Evolutionary conservation across 2,888 invertebrate species (phyloP).

Genomic region (Eupithecia pulchellata): DNA sequence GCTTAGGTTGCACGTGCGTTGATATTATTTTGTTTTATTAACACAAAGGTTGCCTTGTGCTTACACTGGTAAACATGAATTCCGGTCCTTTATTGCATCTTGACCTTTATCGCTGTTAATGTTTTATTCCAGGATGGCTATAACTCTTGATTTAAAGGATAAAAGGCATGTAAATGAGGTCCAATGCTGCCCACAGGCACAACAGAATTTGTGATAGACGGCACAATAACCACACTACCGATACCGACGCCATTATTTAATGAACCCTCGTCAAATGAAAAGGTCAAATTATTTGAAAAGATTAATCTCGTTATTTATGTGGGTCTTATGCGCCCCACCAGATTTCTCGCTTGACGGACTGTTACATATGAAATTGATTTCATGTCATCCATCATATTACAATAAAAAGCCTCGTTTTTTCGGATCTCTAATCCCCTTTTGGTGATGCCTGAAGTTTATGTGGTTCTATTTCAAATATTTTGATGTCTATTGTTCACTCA

Average conservation of each 20-base stretch:
- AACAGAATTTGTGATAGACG: slow-evolving; percentile 80
- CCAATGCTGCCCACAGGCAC: slow-evolving; percentile 72
- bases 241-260: slow-evolving; percentile 83
- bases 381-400: slow-evolving; percentile 62
- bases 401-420: slow-evolving; percentile 34
- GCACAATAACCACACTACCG: slow-evolving; percentile 81
- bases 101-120: slow-evolving; percentile 8
- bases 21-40: slow-evolving; percentile 39
- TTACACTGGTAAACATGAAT: slow-evolving; percentile 24
- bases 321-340: slow-evolving; percentile 74
- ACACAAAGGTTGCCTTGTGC: slow-evolving; percentile 27
- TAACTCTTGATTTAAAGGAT: slow-evolving; percentile 46
- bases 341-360: slow-evolving; percentile 74
- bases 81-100: slow-evolving; percentile 10
- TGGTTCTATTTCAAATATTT: slow-evolving; percentile 53
- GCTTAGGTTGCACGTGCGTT: slow-evolving; percentile 66
- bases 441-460: slow-evolving; percentile 43
- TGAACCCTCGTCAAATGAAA: slow-evolving; percentile 85
- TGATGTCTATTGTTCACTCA: slow-evolving; percentile 49
- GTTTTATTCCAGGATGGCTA: slow-evolving; percentile 11
- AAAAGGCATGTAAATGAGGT: slow-evolving; percentile 53
- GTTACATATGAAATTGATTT: slow-evolving; percentile 73
- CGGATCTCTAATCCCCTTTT: slow-evolving; percentile 44
- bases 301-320: slow-evolving; percentile 84
- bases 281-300: slow-evolving; percentile 85